Percentiles rank a stretch among this genome's conserved stretches.
phyloP scores from a whole-genome alignment of 2,888 invertebrate species.

The Plusia festucae region DNA sequence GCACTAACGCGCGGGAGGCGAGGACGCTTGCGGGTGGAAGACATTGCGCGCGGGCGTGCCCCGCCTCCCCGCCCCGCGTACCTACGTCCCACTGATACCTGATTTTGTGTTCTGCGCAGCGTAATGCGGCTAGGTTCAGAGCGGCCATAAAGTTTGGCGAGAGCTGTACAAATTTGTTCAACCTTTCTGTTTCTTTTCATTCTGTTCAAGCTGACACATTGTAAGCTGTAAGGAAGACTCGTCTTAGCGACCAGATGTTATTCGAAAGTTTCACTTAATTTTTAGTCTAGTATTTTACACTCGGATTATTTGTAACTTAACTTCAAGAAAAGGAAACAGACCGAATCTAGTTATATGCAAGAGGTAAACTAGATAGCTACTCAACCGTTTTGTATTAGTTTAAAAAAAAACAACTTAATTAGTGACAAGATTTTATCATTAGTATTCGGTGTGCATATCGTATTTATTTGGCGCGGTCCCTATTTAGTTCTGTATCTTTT shows the following conservation, averaged over 20 bases:
- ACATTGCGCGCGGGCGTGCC: too few species aligned
- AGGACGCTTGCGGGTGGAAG: too few species aligned
- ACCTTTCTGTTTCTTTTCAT: not conserved
- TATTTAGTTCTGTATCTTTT: too few species aligned
- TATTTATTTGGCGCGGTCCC: too few species aligned
- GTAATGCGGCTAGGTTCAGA: too few species aligned
- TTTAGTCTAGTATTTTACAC: conserved; percentile 2
- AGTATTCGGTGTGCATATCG: too few species aligned
- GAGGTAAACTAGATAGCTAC: not conserved
- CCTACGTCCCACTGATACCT: too few species aligned
- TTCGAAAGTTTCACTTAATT: conserved; percentile 1
- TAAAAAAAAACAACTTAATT: not conserved
- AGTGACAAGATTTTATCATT: not conserved
- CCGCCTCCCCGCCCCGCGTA: too few species aligned
- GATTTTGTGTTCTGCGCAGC: too few species aligned
- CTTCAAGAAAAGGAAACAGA: conserved; percentile 6
- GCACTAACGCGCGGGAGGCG: too few species aligned
- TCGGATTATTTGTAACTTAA: conserved; percentile 2
- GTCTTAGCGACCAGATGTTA: not conserved
- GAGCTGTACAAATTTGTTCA: not conserved
- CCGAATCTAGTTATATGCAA: not conserved
- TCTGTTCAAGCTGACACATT: not conserved
- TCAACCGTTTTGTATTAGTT: not conserved
- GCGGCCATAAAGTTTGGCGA: too few species aligned
- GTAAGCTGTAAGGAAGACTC: not conserved